Conservation (phyloP, 2,113 vertebrate species). For the Dromiciops gliroides region DNA sequence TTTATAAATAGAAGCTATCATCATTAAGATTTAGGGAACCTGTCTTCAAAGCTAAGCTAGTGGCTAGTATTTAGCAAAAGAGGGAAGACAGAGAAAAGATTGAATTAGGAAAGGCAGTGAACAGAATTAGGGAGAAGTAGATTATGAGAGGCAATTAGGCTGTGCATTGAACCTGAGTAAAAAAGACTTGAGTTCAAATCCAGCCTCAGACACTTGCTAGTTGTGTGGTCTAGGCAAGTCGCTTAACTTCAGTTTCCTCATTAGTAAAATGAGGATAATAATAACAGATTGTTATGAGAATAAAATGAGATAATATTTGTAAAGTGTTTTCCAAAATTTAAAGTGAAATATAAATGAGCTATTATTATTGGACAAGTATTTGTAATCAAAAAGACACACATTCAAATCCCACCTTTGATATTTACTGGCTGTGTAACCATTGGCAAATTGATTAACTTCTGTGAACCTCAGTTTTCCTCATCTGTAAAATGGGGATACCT, state of each 20-base stretch:
- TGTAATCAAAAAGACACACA: neutral
- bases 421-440: neutral
- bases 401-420: neutral
- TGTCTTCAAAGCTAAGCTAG: neutral
- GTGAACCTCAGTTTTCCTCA: neutral
- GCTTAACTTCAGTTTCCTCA: neutral
- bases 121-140: neutral
- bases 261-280: neutral
- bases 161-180: neutral
- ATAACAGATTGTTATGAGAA: neutral
- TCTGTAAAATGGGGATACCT: neutral
- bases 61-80: neutral
- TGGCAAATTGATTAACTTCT: neutral
- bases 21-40: neutral
- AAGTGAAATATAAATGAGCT: neutral
- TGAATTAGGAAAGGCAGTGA: neutral
- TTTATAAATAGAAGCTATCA: too few species aligned
- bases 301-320: neutral
- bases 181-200: neutral
- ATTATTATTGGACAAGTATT: neutral
- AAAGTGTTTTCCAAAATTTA: neutral
- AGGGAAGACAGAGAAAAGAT: neutral
- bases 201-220: neutral
- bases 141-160: neutral
- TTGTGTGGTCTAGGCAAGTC: neutral